Evolutionary conservation across 2,797 vertebrate genomes (phyloP).

Genomic region (Oceanodroma leucorhoa): DNA sequence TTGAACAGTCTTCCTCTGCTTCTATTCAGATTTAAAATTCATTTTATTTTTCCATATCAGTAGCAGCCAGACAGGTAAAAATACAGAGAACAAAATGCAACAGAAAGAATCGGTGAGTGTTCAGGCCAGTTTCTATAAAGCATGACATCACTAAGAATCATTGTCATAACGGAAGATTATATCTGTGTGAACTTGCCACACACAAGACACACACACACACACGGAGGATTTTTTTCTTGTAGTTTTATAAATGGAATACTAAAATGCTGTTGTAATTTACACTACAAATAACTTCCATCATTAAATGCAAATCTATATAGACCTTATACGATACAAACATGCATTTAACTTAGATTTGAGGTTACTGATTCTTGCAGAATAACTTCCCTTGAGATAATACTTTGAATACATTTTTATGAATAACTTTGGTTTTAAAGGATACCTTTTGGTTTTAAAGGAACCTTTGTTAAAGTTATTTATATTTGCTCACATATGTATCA

Average conservation of each 20-base stretch:
- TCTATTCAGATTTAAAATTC: background rate
- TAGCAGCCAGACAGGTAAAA: background rate
- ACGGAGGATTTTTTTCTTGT: background rate
- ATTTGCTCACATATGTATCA: background rate
- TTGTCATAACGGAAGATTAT: background rate
- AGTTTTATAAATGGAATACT: background rate
- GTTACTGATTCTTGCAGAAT: background rate
- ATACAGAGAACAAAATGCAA: background rate
- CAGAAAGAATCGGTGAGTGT: background rate
- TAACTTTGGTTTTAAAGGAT: background rate
- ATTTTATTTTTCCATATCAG: background rate
- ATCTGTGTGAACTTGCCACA: background rate
- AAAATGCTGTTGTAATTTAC: background rate
- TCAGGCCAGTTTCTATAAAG: background rate
- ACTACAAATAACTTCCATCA: background rate
- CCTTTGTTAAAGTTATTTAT: background rate
- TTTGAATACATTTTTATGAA: background rate
- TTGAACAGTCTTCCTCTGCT: background rate
- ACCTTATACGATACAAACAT: background rate
- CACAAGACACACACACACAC: background rate
- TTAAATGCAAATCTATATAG: background rate
- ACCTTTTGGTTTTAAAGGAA: background rate
- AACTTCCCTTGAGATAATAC: background rate
- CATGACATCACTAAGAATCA: background rate
- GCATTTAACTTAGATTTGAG: background rate